Conservation (phyloP, 35 echinoderm and acorn worm genomes). For the Anneissia japonica region DNA sequence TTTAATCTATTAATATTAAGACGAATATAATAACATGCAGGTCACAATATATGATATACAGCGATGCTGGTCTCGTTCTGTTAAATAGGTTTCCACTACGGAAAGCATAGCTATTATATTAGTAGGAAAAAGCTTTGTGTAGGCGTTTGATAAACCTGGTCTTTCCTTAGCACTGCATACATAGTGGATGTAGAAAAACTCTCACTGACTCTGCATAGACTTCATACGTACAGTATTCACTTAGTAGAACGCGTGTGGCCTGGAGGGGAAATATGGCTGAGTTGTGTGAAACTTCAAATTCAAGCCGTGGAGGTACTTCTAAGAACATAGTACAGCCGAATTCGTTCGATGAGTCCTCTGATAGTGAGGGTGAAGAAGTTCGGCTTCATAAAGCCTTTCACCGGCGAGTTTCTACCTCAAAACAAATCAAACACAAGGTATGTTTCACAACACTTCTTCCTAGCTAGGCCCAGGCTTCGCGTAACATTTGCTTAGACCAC, state of each 20-base stretch:
- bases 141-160: background rate
- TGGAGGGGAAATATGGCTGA: background rate
- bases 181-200: too few species aligned
- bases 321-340: constrained; percentile 52
- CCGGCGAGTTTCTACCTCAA: constrained; percentile 89
- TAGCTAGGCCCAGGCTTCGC: background rate
- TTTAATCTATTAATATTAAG: too few species aligned
- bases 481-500: too few species aligned
- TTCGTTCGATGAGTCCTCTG: constrained; percentile 81
- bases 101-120: too few species aligned
- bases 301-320: constrained; percentile 26
- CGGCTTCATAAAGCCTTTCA: constrained; percentile 80
- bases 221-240: too few species aligned
- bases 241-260: background rate
- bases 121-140: too few species aligned
- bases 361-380: constrained; percentile 88
- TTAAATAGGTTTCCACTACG: too few species aligned
- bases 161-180: background rate
- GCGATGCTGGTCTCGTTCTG: too few species aligned
- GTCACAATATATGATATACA: too few species aligned
- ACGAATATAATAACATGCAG: too few species aligned
- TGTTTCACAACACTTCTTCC: background rate
- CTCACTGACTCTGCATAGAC: too few species aligned
- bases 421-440: constrained; percentile 97
- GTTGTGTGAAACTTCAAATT: background rate